Percentiles rank a stretch among this genome's conserved stretches.
phyloP scores from a whole-genome alignment of 2,113 vertebrate genomes.

The Condylura cristata region DNA sequence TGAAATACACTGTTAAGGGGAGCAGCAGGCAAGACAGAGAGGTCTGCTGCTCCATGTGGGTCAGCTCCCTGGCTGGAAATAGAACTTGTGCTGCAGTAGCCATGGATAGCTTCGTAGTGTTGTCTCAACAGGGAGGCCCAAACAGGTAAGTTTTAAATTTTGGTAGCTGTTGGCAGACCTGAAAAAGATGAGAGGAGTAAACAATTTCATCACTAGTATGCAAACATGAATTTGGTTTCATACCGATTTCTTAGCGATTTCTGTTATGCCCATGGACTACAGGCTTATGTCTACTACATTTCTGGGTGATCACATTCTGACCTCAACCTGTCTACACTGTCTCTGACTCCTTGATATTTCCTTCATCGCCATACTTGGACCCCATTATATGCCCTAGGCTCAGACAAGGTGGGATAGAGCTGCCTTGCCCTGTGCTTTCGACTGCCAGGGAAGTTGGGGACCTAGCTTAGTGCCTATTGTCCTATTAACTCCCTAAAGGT shows the following conservation, averaged over 20 bases:
- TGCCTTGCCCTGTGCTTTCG: background rate
- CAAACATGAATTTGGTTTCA: background rate
- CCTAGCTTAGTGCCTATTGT: background rate
- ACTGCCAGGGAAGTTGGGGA: background rate
- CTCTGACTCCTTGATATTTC: background rate
- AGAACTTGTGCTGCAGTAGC: too few relatives aligned
- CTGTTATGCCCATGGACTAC: background rate
- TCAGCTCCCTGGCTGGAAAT: too few relatives aligned
- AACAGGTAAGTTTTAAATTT: background rate
- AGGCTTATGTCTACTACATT: background rate
- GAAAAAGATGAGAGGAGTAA: background rate
- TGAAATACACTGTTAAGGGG: too few relatives aligned
- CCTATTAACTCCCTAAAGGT: background rate
- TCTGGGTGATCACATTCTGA: background rate
- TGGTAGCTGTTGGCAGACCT: background rate
- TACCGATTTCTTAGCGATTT: too few relatives aligned
- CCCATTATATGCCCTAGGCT: background rate
- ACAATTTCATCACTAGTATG: rapidly evolving
- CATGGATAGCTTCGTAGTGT: too few relatives aligned
- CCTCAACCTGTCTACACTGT: background rate
- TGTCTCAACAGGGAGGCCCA: too few relatives aligned
- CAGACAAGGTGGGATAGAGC: background rate
- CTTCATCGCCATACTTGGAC: background rate
- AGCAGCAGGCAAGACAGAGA: too few relatives aligned
- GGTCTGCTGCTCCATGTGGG: too few relatives aligned